phyloP scores from a whole-genome alignment of 1,140 invertebrate genomes.

The Drosophila bifasciata region DNA sequence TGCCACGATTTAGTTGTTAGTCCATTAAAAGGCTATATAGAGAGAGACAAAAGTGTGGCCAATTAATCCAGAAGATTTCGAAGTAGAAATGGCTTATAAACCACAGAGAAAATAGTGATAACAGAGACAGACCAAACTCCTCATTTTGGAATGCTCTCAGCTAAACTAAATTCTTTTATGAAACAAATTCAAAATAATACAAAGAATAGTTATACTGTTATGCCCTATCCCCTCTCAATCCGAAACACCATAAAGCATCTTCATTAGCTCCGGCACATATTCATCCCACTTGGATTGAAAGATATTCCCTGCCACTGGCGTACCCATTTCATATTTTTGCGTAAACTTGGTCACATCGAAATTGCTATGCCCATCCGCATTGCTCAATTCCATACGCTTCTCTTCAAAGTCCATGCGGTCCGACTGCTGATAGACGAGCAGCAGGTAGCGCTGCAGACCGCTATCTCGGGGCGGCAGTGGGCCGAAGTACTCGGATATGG shows the following conservation, averaged over 20 bases:
- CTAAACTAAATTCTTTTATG: constrained; percentile 22
- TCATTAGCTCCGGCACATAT: constrained; percentile 89
- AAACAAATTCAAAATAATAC: constrained; percentile 2
- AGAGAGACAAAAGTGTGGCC: constrained; percentile 34
- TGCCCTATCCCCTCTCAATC: constrained; percentile 22
- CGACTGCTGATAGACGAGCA: constrained; percentile 92
- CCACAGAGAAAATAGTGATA: too few species aligned
- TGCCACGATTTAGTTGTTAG: constrained; percentile 34
- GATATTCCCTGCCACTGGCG: constrained; percentile 94
- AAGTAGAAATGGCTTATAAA: not conserved
- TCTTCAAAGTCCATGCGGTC: constrained; percentile 66
- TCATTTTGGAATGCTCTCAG: constrained; percentile 33
- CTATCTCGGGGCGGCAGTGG: constrained; percentile 92
- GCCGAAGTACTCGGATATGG: constrained; percentile 92
- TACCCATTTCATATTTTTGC: constrained; percentile 89
- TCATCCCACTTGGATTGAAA: constrained; percentile 95
- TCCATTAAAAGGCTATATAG: constrained; percentile 67
- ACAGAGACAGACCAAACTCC: not conserved
- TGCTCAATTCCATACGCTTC: constrained; percentile 85
- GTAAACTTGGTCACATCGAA: constrained; percentile 90
- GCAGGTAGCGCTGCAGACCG: constrained; percentile 94
- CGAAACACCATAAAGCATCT: constrained; percentile 44
- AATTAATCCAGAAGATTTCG: constrained; percentile 6
- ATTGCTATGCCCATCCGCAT: constrained; percentile 88
- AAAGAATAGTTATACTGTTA: not conserved